These are phyloP conservation scores for Drosophila mulleri DNA, from an alignment of 2,888 invertebrate genomes.

Conservation along the genomic window DNA sequence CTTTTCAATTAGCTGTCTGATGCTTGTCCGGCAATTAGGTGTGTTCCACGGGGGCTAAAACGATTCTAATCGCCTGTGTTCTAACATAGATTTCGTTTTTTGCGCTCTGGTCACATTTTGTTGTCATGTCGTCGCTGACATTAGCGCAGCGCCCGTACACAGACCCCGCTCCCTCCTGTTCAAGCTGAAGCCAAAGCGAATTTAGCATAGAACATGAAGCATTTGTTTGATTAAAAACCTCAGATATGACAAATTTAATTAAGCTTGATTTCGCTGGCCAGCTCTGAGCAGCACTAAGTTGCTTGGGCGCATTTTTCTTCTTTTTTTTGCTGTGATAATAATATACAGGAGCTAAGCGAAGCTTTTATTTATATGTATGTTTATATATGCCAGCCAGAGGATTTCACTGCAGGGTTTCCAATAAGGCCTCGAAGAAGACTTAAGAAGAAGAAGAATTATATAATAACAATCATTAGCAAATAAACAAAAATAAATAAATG, in stretches of 20 bases:
- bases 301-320: neutral
- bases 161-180: neutral
- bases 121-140: conserved; percentile 72
- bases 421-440: no score
- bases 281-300: conserved; percentile 2
- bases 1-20: conserved; percentile 75
- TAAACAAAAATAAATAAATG: no score
- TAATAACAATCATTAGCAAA: no score
- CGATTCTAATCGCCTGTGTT: conserved; percentile 73
- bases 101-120: conserved; percentile 57
- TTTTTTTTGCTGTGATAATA: neutral
- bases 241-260: conserved; percentile 77
- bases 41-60: conserved; percentile 65
- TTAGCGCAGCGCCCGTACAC: conserved; percentile 41
- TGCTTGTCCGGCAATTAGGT: conserved; percentile 72
- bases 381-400: no score
- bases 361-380: neutral
- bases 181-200: conserved; percentile 6
- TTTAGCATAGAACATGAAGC: conserved; percentile 37
- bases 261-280: conserved; percentile 57
- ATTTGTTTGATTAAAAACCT: conserved; percentile 60
- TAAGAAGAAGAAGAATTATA: no score
- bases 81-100: conserved; percentile 71
- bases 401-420: neutral
- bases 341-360: neutral